Evolutionary conservation across 2,888 invertebrate species (phyloP), one percentile per base, ranked within the genome.

Genomic region (Gastrophysa polygoni): DNA sequence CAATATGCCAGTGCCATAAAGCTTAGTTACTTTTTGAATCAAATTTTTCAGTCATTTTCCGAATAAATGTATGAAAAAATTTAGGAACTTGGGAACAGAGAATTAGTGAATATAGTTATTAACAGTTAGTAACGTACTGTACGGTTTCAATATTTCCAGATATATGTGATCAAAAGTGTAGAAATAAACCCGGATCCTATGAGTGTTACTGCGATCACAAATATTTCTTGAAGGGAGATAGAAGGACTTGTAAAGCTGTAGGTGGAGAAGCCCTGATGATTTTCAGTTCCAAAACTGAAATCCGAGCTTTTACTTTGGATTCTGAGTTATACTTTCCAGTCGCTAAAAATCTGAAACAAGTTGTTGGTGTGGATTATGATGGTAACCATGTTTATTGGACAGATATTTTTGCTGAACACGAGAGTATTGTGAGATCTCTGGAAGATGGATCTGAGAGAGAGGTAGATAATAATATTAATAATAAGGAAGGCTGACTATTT

Each of bases 351-450:
- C 76, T 87, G 21, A 84, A 84, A 43, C 86, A 87, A 66, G 87
- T 85, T 1, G 86, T 88, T 5, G 92, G 91, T 0, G 88, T 95
- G 0, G 83, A 89, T 0, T 88, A 85, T 69, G 91, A 94, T 73
- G 90, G 89, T 0, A 82, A 83, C 1, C 83, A 87, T 68, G 79
- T 93, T 24, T 94, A 91, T 77, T 95, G 93, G 93, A 90, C 92
- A 3, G 90, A 91, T 71, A 86, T 89, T 0, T 85, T 86, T 1
- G 79, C 86, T 3, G 89, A 88, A 1, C 86, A 87, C n/a, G 91
- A 92, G 78, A 86, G 88, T 8, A 91, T 94, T 67, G 85, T 88
- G 43, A 85, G 87, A 63, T 86, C 89, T 0, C 81, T 82, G 10
- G 81, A 87, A 1, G 87, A 90, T 71, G 90, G 91, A 10, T 80